Evolutionary conservation across 2,888 invertebrate species (phyloP), one percentile per base, ranked within the genome.

Genomic region (Cremastinae sp.): DNA sequence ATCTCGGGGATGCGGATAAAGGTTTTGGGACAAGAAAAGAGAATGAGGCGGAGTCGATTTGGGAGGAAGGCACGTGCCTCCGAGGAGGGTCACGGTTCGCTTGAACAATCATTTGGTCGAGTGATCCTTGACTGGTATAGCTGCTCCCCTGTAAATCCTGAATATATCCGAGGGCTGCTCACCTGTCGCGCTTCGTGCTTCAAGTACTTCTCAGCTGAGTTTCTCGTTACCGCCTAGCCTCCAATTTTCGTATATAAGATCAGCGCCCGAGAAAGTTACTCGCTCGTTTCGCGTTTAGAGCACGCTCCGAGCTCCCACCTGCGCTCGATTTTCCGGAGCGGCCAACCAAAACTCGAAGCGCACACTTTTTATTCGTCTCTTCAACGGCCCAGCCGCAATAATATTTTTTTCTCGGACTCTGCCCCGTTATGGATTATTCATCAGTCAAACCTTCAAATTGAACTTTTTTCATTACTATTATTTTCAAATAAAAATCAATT

Each of bases 61-160:
- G 14, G 22, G 43, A 28, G 34, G 34, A 47, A 65, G 73, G 73
- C 76, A 69, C 76, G 76, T 66, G 76, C 73, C 73, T 10, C 0
- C 54, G 45, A 16, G 62, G 45, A 16, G 62, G 51, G 62, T 69
- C 65, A 76, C 69, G 76, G 69, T 76, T 65, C 53, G 73, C 72
- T 73, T 69, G 16, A 59, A 69, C 14, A 28, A 76, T 73, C 76
- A 69, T 73, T 73, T 69, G 64, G 64, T 73, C 68, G 76, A 73
- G 59, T 28, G 69, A 53, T 73, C 69, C 41, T 28, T 51, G 61
- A 53, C 53, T 61, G 43, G n/a, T n/a, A 2, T 53, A 43, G 66
- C 54, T 54, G 10, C 14, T 12, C 16, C 51, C n/a, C n/a, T 20
- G 16, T 54, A 12, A 51, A 59, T 59, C 61, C 43, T 41, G 36